A percentile compares a stretch with the other conserved stretches of the same genome.
phyloP scores from a whole-genome alignment of 35 echinoderm and acorn worm genomes.

The Apostichopus parvimensis region DNA sequence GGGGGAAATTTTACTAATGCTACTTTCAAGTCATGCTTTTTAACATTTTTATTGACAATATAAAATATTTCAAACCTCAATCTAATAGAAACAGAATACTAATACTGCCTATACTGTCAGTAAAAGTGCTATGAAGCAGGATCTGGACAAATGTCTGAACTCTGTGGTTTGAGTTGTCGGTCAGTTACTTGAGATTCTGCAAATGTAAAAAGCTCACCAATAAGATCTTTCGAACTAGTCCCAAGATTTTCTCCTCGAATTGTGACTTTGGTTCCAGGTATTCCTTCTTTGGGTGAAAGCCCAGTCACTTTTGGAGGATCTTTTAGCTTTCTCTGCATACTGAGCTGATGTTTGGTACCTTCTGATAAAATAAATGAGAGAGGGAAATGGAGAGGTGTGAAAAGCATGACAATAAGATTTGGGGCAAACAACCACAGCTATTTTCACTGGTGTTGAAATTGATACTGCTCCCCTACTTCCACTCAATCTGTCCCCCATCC shows the following conservation, averaged over 20 bases:
- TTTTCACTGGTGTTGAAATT: too few species aligned
- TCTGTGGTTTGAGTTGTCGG: neutral
- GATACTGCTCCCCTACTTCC: too few species aligned
- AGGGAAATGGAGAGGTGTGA: neutral
- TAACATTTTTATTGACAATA: neutral
- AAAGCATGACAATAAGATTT: neutral
- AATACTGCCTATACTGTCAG: too few species aligned
- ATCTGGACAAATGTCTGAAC: constrained; percentile 34
- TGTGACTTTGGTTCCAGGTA: constrained; percentile 87
- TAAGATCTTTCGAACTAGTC: constrained; percentile 73
- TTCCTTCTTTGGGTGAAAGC: constrained; percentile 88
- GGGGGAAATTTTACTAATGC: too few species aligned
- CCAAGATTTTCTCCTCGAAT: constrained; percentile 97
- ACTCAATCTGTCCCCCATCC: too few species aligned
- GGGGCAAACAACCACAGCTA: too few species aligned
- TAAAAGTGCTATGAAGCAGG: constrained; percentile 18
- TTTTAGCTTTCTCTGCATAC: neutral
- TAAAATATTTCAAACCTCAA: too few species aligned
- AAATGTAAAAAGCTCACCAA: constrained; percentile 58
- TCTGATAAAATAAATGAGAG: neutral
- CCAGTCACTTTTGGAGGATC: constrained; percentile 85
- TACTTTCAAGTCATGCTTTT: too few species aligned
- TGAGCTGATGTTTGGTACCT: neutral
- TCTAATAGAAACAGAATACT: too few species aligned
- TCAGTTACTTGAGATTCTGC: too few species aligned